These are phyloP conservation scores for Noctuana brunneofusca DNA, from an alignment of 2,888 invertebrate species.

Conservation along the genomic window DNA sequence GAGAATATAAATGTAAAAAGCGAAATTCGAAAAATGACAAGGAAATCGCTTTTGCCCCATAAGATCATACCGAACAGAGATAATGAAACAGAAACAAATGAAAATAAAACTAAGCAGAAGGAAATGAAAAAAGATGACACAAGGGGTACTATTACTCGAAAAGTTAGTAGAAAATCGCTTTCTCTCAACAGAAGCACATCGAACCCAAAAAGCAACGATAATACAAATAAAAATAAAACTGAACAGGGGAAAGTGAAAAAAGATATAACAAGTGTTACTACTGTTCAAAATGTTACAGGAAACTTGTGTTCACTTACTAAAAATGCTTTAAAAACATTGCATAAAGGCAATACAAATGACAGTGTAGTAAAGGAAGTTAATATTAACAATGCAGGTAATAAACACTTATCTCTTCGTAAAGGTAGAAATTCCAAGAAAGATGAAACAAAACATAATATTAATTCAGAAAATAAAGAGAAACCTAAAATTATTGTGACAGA, in stretches of 20 bases:
- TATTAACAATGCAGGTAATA: not conserved
- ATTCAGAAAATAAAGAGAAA: slow-evolving; percentile 13
- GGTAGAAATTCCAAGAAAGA: slow-evolving; percentile 1
- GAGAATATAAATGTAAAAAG: not conserved
- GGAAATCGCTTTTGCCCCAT: no score
- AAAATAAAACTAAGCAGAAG: not conserved
- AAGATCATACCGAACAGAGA: not conserved
- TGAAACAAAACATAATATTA: not conserved
- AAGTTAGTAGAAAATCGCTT: not conserved
- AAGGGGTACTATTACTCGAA: not conserved
- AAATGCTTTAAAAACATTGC: not conserved
- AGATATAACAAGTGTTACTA: slow-evolving; percentile 8
- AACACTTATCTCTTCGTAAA: slow-evolving; percentile 10
- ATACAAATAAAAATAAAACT: not conserved
- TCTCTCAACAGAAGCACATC: not conserved
- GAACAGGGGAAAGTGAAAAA: not conserved
- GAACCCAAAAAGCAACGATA: not conserved
- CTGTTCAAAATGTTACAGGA: slow-evolving; percentile 19
- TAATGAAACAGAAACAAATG: no score
- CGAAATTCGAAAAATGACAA: not conserved
- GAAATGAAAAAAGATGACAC: not conserved
- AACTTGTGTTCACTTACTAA: slow-evolving; percentile 37
- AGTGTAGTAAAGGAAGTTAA: not conserved
- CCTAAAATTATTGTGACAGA: slow-evolving; percentile 57
- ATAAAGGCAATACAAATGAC: not conserved